Evolutionary conservation across 2,888 invertebrate genomes (phyloP), one percentile per base, ranked within the genome.

Genomic region (Macaria notata): DNA sequence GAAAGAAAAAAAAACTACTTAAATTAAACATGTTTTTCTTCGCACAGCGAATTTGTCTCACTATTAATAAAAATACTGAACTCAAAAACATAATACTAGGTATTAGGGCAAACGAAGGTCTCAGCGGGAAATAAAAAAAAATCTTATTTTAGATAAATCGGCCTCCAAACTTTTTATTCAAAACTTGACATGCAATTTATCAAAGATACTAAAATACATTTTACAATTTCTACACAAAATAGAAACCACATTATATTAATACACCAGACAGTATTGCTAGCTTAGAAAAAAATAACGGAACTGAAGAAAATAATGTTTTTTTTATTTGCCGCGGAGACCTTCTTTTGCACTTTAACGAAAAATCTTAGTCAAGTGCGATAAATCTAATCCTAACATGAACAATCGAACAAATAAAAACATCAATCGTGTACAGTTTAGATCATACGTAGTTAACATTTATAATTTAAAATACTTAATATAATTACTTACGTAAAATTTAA

Each of bases 41-140:
- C 88, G 89, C 88, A 82, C 79, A 68, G 88, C 88, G 86, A 85
- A 85, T 73, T 73, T 68, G 67, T 84, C 80, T 82, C 82, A 83
- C 82, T 84, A 83, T 71, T 68, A 77, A 76, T 75, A 80, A 68
- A 19, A 80, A 80, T 79, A 80, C 80, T 81, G 78, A 78, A 79
- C 64, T 75, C 69, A 71, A 70, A 71, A 71, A 70, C 57, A 66
- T 75, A 76, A 79, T 72, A 73, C 74, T 19, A 19, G 19, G 19
- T 19, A 19, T 19, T 19, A 19, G 19, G 19, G 19, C 19, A 19
- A 19, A 19, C 19, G 19, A 19, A 19, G 1, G 19, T 19, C 19
- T 19, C 19, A 1, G 19, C 19, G 19, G 19, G 19, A 19, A 19
- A 19, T 19, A 19, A 19, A 19, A 1, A 19, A 19, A 19, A 19